Conservation (phyloP, 2,113 vertebrate species). For the Emydura subglobosa region DNA sequence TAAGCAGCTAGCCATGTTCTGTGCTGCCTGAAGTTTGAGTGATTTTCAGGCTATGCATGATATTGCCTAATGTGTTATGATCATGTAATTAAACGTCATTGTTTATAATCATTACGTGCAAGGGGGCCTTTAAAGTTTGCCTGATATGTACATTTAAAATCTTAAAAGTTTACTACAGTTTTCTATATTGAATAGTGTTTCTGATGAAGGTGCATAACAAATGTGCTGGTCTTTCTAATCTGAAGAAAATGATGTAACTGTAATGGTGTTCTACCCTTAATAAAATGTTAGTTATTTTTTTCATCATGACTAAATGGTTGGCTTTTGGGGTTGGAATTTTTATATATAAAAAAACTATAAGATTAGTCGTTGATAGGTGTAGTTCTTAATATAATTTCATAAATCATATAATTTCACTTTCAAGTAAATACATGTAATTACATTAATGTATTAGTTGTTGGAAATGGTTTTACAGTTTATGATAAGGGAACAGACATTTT, state of each 20-base stretch:
- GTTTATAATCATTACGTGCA: slow-evolving; percentile 6
- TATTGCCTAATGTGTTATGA: neutral
- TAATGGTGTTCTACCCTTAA: slow-evolving; percentile 46
- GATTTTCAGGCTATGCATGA: neutral
- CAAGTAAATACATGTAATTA: slow-evolving; percentile 47
- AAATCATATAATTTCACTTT: slow-evolving; percentile 64
- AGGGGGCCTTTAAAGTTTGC: neutral
- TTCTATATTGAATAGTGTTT: neutral
- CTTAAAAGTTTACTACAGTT: neutral
- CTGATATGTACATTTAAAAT: neutral
- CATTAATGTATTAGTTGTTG: slow-evolving; percentile 15
- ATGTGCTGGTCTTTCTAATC: slow-evolving; percentile 8
- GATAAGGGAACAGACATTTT: slow-evolving; percentile 48
- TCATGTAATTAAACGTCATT: neutral
- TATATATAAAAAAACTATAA: neutral
- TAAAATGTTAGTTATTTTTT: slow-evolving; percentile 64
- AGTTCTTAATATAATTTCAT: slow-evolving; percentile 57
- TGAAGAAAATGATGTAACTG: neutral
- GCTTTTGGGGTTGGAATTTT: slow-evolving; percentile 16
- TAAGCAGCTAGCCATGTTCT: neutral
- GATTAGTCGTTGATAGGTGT: slow-evolving; percentile 50
- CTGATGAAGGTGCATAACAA: slow-evolving; percentile 29
- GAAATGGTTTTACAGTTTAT: slow-evolving; percentile 48
- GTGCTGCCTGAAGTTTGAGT: neutral
- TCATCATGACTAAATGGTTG: slow-evolving; percentile 54